Conservation (phyloP, 2,888 invertebrate genomes). For the Cataglyphis albicans region DNA sequence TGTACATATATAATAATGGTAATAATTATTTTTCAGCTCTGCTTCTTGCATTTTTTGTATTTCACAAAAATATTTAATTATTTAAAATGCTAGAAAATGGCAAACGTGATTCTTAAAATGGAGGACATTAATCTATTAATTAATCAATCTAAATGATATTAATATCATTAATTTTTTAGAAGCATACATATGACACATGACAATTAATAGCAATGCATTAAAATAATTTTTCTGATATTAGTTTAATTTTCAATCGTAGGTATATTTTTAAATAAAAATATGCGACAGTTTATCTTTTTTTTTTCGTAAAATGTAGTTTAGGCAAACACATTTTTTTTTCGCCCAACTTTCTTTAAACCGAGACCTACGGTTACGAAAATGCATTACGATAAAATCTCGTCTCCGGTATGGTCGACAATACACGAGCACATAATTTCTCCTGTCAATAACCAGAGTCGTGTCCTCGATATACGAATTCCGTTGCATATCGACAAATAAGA, state of each 20-base stretch:
- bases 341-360: not conserved
- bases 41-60: not conserved
- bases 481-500: constrained; percentile 48
- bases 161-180: constrained; percentile 13
- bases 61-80: not conserved
- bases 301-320: not conserved
- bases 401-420: constrained; percentile 10
- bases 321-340: not conserved
- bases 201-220: constrained; percentile 8
- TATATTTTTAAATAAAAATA: not conserved
- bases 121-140: not conserved
- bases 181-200: not conserved
- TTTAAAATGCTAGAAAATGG: not conserved
- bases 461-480: constrained; percentile 28
- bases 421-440: constrained; percentile 27
- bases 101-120: no score
- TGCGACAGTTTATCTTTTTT: not conserved
- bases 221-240: not conserved
- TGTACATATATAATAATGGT: not conserved
- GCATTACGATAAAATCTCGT: constrained; percentile 24
- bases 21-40: not conserved
- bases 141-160: constrained; percentile 5
- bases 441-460: constrained; percentile 33
- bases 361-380: not conserved
- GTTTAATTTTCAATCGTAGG: not conserved